A percentile compares a stretch with the other conserved stretches of the same genome.
Evolutionary conservation across 1,140 invertebrate species (phyloP).

Genomic region (Cyrtorhinus lividipennis): DNA sequence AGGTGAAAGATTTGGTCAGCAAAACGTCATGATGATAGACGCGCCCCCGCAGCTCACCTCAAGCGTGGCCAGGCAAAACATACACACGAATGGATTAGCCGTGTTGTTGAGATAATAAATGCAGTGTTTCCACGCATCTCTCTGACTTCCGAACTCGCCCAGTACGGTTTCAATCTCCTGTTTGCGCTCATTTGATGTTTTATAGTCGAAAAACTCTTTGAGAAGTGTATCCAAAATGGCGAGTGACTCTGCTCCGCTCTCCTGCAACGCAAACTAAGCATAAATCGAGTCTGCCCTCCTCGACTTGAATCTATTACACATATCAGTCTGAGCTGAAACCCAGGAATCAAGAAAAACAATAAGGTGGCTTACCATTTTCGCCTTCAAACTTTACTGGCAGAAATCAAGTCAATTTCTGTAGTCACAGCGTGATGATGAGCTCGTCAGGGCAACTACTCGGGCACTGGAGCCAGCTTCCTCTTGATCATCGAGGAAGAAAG

Average conservation of each 20-base stretch:
- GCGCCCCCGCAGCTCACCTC: slow-evolving; percentile 43
- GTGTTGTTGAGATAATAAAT: slow-evolving; percentile 63
- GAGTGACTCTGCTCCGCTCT: slow-evolving; percentile 20
- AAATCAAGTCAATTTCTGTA: too few species aligned
- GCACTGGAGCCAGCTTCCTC: too few species aligned
- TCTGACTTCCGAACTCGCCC: slow-evolving; percentile 59
- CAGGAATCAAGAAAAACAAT: too few species aligned
- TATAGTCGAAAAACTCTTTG: slow-evolving; percentile 71
- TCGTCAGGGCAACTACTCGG: too few species aligned
- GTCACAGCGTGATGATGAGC: too few species aligned
- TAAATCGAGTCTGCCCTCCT: too few species aligned
- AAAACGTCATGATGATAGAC: not conserved
- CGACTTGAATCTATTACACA: too few species aligned
- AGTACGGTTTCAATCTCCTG: slow-evolving; percentile 69
- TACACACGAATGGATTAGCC: slow-evolving; percentile 74
- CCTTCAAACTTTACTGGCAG: too few species aligned
- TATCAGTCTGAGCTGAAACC: too few species aligned
- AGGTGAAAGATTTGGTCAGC: not conserved
- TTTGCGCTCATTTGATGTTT: slow-evolving; percentile 68
- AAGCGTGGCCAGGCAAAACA: slow-evolving; percentile 75
- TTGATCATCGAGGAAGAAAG: too few species aligned
- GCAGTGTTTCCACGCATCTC: slow-evolving; percentile 69
- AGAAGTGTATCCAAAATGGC: slow-evolving; percentile 37
- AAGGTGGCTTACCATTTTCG: too few species aligned
- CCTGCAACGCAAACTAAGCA: too few species aligned